Base-by-base conservation (phyloP, 2,113 vertebrate genomes). In the Rhynchomys soricoides region DNA sequence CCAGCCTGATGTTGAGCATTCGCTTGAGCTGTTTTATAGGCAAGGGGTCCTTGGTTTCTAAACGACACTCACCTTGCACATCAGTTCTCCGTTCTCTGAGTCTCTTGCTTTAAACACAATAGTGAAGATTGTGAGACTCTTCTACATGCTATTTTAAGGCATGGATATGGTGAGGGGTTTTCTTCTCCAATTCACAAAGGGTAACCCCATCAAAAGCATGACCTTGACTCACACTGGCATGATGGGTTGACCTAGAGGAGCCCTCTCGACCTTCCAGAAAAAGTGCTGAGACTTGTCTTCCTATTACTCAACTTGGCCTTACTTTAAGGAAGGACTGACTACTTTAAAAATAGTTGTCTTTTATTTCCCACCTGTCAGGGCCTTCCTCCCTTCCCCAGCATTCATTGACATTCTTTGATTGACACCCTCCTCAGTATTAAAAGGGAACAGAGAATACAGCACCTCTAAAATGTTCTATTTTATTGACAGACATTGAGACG, bases 181-280 rank as follows among this genome's bases (percentile, higher is more conserved):
- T 97, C 85, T 75, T 78, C 59, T 96, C 95, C 97, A 90, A 52
- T n/a, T 96, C 97, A 89, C 48, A 96, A 91, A 96, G 48, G 91
- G 68, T 86, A 83, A 45, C 8, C 82, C 7, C 40, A 62, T 11
- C 87, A 88, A 90, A 96, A 95, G 50, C 15, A 74, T 57, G 40
- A 94, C 50, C 4, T 45, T 75, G 74, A n/a, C 16, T 29, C 59
- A 62, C 0, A 16, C 55, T 16, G 15, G n/a, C 71, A 68, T 29
- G 24, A 31, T 87, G 90, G 93, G 93, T 48, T 94, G 88, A 95
- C 68, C 88, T 90, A 17, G 43, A 81, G 81, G 64, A 95, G n/a
- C 62, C 62, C 37, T 97, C 62, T 98, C 40, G 29, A 57, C 62
- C 0, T 1, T 19, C 45, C 87, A 26, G 74, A 86, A 86, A 68